Conservation (phyloP, 2,113 vertebrate species). For the Furnarius figulus region DNA sequence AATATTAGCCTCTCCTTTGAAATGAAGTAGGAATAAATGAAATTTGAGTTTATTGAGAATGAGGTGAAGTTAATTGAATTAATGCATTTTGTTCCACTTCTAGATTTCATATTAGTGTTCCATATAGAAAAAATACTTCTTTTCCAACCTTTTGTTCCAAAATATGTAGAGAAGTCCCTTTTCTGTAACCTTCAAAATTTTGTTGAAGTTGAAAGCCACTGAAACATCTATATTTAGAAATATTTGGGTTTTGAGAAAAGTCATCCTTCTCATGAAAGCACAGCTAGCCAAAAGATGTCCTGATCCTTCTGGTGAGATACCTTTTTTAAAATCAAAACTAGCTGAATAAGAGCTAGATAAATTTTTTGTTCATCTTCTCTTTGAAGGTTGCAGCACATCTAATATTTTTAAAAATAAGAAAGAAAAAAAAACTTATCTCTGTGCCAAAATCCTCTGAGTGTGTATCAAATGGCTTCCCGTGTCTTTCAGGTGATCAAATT, state of each 20-base stretch:
- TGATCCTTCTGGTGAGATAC: not conserved
- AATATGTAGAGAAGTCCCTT: not conserved
- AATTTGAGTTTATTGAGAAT: not conserved
- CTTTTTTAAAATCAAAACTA: not conserved
- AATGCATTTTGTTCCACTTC: not conserved
- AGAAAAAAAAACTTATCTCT: not conserved
- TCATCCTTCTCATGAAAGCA: not conserved
- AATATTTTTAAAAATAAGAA: not conserved
- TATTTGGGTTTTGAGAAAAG: not conserved
- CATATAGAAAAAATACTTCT: not conserved
- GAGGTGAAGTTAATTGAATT: not conserved
- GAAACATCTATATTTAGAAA: not conserved
- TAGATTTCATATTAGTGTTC: not conserved
- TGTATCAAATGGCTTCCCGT: not conserved
- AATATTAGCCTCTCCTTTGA: not conserved
- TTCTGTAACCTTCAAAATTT: not conserved
- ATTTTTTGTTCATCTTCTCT: not conserved
- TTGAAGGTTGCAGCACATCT: not conserved
- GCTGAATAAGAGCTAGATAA: not conserved
- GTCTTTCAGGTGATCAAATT: not conserved
- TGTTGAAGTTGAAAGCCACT: not conserved
- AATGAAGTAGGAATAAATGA: not conserved
- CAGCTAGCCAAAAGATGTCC: not conserved
- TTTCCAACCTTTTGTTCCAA: not conserved
- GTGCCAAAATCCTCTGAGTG: not conserved